Conservation (phyloP, 2,113 vertebrate genomes). For the Xenopus borealis region DNA sequence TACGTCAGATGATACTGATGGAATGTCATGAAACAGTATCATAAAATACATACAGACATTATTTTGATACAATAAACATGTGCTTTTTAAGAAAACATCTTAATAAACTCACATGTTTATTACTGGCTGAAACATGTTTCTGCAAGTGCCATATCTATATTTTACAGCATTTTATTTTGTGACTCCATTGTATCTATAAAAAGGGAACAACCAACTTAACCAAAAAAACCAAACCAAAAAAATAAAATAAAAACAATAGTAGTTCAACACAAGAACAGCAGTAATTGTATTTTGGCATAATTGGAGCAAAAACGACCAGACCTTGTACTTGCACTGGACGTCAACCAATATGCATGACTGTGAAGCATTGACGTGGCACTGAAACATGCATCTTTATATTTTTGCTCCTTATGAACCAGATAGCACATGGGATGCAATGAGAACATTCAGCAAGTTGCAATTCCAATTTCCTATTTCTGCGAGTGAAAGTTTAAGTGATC, state of each 20-base stretch:
- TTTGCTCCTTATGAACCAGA: slow-evolving; percentile 99
- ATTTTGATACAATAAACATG: slow-evolving; percentile 99
- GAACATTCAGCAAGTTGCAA: slow-evolving; percentile 61
- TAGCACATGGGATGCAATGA: slow-evolving; percentile 99
- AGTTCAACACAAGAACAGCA: background rate
- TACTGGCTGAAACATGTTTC: slow-evolving; percentile 99
- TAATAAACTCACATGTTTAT: slow-evolving; percentile 99
- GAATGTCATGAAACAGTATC: slow-evolving; percentile 99
- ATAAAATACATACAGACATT: slow-evolving; percentile 99
- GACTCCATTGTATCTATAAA: slow-evolving; percentile 29
- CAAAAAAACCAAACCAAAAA: background rate
- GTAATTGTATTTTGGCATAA: background rate
- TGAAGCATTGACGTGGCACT: slow-evolving; percentile 98
- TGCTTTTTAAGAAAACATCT: slow-evolving; percentile 91
- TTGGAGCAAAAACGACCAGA: slow-evolving; percentile 47
- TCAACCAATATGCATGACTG: slow-evolving; percentile 57
- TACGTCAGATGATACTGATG: slow-evolving; percentile 98
- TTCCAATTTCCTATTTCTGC: slow-evolving; percentile 58
- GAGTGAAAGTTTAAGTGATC: slow-evolving; percentile 48
- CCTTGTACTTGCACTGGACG: slow-evolving; percentile 48
- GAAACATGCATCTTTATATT: slow-evolving; percentile 99
- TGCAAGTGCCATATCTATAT: slow-evolving; percentile 98
- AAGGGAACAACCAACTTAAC: background rate
- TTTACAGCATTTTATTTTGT: slow-evolving; percentile 69
- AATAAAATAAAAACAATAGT: background rate